Base-by-base conservation (phyloP, 2,797 vertebrate genomes). In the Lagorchestes hirsutus region DNA sequence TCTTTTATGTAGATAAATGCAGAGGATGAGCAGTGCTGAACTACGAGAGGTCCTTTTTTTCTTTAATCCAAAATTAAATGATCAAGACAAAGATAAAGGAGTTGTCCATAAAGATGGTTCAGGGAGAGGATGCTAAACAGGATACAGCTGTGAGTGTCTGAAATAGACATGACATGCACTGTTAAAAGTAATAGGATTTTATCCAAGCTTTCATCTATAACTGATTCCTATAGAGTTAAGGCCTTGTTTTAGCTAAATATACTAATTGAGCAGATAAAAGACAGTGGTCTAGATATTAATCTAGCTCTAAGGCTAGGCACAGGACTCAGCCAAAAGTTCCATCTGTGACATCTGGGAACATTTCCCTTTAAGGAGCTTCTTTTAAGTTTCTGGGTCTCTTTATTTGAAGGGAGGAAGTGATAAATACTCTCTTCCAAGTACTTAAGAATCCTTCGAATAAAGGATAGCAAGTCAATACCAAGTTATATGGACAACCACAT, bases 71-170 rank as follows among this genome's bases (percentile, higher is more conserved):
- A 54, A 55, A n/a, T 31, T 18, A 24, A 92, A 58, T 1, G 2
- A 2, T 14, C 8, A 31, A 3, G 55, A 6, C 18, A 31, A 57
- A 92, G 92, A 50, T 4, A 24, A 52, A 50, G 9, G 1, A 13
- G 14, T 57, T 0, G 12, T n/a, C 10, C 40, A 28, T 12, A 87
- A 87, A 87, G 74, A 87, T 87, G 0, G 58, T 46, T 22, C 10
- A 1, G 40, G 14, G 40, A 0, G 54, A 59, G 67, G n/a, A 13
- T 1, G 0, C 2, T 55, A 40, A 0, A 18, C 29, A 34, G 24
- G 27, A 58, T 31, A 58, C 34, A 5, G 28, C 54, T 52, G 57
- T 0, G 0, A 27, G 13, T 46, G 40, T 56, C 50, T 34, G 90
- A 96, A 90, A 90, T 1, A 46, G 82, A 46, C 34, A 28, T 0